Base-by-base conservation (phyloP, 1,140 invertebrate genomes). In the Achatina immaculata region DNA sequence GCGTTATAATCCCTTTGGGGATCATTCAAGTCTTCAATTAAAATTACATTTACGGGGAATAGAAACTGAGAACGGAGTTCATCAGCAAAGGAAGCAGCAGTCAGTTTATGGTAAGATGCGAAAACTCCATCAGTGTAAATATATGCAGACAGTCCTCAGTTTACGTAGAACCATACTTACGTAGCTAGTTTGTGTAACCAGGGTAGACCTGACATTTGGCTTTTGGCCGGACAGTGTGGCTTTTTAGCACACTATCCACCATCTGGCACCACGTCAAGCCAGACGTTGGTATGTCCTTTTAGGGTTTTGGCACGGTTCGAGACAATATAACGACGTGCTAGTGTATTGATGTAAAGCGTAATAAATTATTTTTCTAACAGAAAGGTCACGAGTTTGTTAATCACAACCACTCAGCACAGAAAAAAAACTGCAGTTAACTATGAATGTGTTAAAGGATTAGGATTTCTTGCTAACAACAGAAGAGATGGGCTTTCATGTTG, bases 1-100 rank as follows among this genome's bases (percentile, higher is more conserved):
- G 42, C 43, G 76, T 3, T 28, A 0, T 43, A 78, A 78, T 38
- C 76, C 76, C 42, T 78, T 78, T 68, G 76, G 76, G 31, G 76
- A 78, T 24, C 76, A 78, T 43, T 66, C 76, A 45, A 40, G 43
- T 45, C 62, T 78, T 2, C 76, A 78, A 36, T 43, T 78, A 48
- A 78, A 78, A 48, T 68, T 38, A 0, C 16, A 45, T 68, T 7
- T 78, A 1, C n/a, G 51, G 65, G 76, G 14, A 31, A 68, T 43
- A 48, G 62, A 68, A 68, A 62, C 45, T 28, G 58, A 42, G 19
- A 66, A 68, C 16, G 76, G 76, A 68, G 42, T 78, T 14, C 3
- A 14, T 68, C 36, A 68, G n/a, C 58, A 68, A 55, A 68, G 11
- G 14, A 66, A 42, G 42, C 43, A 45, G 40, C 58, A 78, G 40